Conservation (phyloP, 2,888 invertebrate species). For the Eupsilia transversa region DNA sequence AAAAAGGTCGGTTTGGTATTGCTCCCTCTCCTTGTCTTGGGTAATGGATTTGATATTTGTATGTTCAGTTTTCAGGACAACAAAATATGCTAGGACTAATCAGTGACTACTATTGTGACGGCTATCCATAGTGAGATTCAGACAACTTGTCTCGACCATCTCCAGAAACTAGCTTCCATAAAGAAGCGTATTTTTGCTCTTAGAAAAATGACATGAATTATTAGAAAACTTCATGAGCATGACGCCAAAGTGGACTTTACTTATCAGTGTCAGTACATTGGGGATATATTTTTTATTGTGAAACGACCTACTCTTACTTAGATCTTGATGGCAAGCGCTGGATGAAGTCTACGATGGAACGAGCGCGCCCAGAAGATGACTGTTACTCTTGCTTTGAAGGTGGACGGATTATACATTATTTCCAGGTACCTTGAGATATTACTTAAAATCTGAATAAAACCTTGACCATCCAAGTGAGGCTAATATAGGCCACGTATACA, state of each 20-base stretch:
- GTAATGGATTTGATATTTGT: not conserved
- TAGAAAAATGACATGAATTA: not conserved
- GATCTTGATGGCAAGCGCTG: not conserved
- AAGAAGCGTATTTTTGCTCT: not conserved
- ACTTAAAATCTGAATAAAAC: constrained; percentile 6
- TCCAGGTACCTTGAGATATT: not conserved
- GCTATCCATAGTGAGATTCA: not conserved
- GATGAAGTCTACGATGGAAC: not conserved
- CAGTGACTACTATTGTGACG: not conserved
- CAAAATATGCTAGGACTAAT: not conserved
- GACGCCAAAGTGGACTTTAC: not conserved
- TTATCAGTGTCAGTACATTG: not conserved
- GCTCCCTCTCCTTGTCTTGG: not conserved
- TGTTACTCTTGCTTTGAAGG: not conserved
- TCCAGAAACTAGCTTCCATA: not conserved
- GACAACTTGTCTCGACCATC: not conserved
- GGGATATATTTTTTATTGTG: not conserved
- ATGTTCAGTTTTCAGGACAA: not conserved
- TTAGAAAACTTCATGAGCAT: not conserved
- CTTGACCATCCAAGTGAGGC: constrained; percentile 22
- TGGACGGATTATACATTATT: not conserved
- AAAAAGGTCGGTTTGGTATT: not conserved
- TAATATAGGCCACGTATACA: constrained; percentile 17
- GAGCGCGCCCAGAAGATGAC: not conserved
- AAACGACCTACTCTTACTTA: not conserved